Conservation (phyloP, 2,797 vertebrate species). For the Danio tinwini region DNA sequence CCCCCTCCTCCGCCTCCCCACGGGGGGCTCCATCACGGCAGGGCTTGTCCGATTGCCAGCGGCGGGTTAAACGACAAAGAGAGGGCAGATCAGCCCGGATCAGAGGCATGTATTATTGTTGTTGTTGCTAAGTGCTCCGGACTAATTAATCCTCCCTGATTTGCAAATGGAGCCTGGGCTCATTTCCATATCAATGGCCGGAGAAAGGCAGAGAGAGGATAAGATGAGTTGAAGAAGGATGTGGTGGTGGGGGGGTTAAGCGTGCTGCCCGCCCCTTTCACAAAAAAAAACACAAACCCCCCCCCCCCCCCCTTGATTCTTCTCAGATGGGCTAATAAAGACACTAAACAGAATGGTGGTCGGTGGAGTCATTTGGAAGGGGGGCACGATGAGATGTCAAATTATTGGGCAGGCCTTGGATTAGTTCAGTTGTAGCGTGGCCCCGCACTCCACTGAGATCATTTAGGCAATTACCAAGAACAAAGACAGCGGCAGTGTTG, state of each 20-base stretch:
- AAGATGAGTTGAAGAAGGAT: slow-evolving; percentile 63
- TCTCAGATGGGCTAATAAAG: slow-evolving; percentile 73
- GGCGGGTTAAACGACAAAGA: slow-evolving; percentile 80
- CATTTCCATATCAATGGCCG: slow-evolving; percentile 81
- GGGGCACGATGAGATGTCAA: slow-evolving; percentile 69
- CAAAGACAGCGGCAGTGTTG: slow-evolving; percentile 79
- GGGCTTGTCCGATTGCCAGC: slow-evolving; percentile 74
- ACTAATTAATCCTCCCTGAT: slow-evolving; percentile 85
- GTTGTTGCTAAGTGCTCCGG: slow-evolving; percentile 80
- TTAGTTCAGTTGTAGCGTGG: slow-evolving; percentile 81
- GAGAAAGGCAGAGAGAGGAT: slow-evolving; percentile 66
- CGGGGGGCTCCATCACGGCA: slow-evolving; percentile 64
- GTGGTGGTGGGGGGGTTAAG: slow-evolving; percentile 72
- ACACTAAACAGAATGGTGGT: slow-evolving; percentile 76
- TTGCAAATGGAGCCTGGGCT: slow-evolving; percentile 74
- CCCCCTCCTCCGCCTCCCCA: slow-evolving; percentile 66
- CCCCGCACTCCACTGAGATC: slow-evolving; percentile 81
- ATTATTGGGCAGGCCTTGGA: slow-evolving; percentile 81
- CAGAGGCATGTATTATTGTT: slow-evolving; percentile 78
- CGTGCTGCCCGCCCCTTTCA: slow-evolving; percentile 71
- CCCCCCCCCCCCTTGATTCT: slow-evolving; percentile 46
- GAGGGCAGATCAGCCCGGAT: slow-evolving; percentile 73
- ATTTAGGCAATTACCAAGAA: slow-evolving; percentile 90
- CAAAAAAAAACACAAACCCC: slow-evolving; percentile 75
- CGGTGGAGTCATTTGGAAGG: slow-evolving; percentile 56